phyloP scores from a whole-genome alignment of 1,140 invertebrate species.

The Drosophila busckii region DNA sequence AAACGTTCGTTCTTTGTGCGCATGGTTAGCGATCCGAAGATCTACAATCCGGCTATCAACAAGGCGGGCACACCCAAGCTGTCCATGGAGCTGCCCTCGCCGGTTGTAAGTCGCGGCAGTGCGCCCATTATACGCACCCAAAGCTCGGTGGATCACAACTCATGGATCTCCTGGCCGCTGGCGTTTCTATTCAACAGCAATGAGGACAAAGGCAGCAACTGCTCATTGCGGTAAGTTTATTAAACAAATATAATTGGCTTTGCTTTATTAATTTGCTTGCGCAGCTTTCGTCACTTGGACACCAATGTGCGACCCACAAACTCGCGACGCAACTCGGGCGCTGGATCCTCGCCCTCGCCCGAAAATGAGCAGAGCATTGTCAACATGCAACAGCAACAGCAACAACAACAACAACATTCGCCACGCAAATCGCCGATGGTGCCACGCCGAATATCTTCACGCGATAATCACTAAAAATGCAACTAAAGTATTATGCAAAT shows the following conservation, averaged over 20 bases:
- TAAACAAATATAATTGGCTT: not conserved
- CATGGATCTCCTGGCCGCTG: conserved; percentile 94
- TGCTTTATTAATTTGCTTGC: not conserved
- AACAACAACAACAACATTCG: conserved; percentile 51
- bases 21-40: conserved; percentile 98
- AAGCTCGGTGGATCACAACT: conserved; percentile 80
- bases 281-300: conserved; percentile 89
- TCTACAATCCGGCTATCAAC: conserved; percentile 93
- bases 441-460: conserved; percentile 57
- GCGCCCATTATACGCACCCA: conserved; percentile 79
- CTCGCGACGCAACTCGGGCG: conserved; percentile 77
- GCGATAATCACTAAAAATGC: conserved; percentile 50
- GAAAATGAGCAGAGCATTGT: conserved; percentile 79
- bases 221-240: conserved; percentile 86
- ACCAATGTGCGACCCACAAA: conserved; percentile 84
- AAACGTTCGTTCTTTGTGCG: conserved; percentile 97
- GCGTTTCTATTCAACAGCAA: conserved; percentile 89
- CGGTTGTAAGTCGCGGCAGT: conserved; percentile 79
- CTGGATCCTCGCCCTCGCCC: conserved; percentile 83
- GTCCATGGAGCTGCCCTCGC: conserved; percentile 78
- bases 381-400: conserved; percentile 42
- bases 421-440: conserved; percentile 79
- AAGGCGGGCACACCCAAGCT: conserved; percentile 83
- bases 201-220: conserved; percentile 84
- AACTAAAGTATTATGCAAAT: not conserved